phyloP scores from a whole-genome alignment of 2,888 invertebrate species.

The Serrognathus titanus region DNA sequence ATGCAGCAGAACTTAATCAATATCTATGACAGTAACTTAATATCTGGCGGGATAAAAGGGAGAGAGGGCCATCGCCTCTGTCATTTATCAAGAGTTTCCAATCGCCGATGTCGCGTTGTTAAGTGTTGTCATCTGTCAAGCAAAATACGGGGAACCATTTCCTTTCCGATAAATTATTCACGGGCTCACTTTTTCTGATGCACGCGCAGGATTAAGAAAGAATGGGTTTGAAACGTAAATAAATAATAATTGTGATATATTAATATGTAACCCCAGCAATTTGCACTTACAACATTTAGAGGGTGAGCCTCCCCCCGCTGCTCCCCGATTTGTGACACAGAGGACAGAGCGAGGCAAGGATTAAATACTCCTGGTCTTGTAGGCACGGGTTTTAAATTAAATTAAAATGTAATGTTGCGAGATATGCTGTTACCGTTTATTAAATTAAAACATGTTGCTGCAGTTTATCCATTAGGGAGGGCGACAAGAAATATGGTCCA shows the following conservation, averaged over 20 bases:
- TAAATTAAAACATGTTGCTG: slow-evolving; percentile 39
- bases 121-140: slow-evolving; percentile 32
- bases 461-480: slow-evolving; percentile 14
- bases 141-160: slow-evolving; percentile 6
- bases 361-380: slow-evolving; percentile 39
- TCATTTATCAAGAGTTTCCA: slow-evolving; percentile 39
- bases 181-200: not conserved
- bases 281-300: slow-evolving; percentile 39
- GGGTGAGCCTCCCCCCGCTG: slow-evolving; percentile 25
- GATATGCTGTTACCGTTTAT: slow-evolving; percentile 43
- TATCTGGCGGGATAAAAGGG: slow-evolving; percentile 32
- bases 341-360: slow-evolving; percentile 40
- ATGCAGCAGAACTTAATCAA: not conserved
- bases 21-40: slow-evolving; percentile 33
- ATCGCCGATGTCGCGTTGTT: slow-evolving; percentile 29
- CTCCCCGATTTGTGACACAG: slow-evolving; percentile 36
- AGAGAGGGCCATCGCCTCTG: slow-evolving; percentile 36
- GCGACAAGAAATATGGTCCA: slow-evolving; percentile 14
- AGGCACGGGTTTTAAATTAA: slow-evolving; percentile 43
- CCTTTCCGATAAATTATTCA: too few species aligned
- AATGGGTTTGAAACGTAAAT: slow-evolving; percentile 19
- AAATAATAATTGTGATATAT: slow-evolving; percentile 41
- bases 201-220: not conserved
- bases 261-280: slow-evolving; percentile 45
- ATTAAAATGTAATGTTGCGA: slow-evolving; percentile 44